phyloP scores from a whole-genome alignment of 2,797 vertebrate genomes.

The Lepilemur ruficaudatus region DNA sequence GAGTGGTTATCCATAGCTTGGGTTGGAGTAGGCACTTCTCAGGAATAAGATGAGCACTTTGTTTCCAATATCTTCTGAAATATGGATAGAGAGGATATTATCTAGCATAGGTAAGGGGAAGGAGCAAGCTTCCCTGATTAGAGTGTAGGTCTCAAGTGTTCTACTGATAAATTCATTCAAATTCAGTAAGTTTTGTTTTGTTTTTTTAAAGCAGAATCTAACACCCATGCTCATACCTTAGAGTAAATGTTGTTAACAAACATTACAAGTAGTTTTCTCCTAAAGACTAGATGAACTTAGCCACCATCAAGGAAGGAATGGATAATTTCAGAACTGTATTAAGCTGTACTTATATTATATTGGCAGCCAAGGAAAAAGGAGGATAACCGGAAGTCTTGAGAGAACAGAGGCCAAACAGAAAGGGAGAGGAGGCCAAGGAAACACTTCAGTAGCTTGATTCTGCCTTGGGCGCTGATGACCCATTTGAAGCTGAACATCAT shows the following conservation, averaged over 20 bases:
- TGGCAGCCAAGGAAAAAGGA: neutral
- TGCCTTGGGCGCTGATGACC: neutral
- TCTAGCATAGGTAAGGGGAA: neutral
- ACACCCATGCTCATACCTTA: neutral
- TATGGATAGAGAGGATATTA: neutral
- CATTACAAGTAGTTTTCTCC: neutral
- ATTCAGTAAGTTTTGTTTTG: neutral
- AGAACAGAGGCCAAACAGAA: neutral
- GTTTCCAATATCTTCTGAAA: neutral
- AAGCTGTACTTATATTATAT: neutral
- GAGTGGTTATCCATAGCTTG: neutral
- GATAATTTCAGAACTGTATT: neutral
- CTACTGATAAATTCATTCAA: neutral
- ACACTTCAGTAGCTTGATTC: rapidly evolving
- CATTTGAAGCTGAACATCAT: neutral
- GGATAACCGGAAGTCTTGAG: neutral
- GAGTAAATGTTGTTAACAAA: neutral
- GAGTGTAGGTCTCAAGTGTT: neutral
- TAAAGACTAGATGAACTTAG: neutral
- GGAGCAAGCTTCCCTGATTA: neutral
- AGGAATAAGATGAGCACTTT: neutral
- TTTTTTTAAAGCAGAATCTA: neutral
- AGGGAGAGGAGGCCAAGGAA: neutral
- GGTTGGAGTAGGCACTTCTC: neutral
- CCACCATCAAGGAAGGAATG: neutral